These are phyloP conservation scores for Podabrus alpinus DNA, from an alignment of 2,888 invertebrate species.

Conservation along the genomic window DNA sequence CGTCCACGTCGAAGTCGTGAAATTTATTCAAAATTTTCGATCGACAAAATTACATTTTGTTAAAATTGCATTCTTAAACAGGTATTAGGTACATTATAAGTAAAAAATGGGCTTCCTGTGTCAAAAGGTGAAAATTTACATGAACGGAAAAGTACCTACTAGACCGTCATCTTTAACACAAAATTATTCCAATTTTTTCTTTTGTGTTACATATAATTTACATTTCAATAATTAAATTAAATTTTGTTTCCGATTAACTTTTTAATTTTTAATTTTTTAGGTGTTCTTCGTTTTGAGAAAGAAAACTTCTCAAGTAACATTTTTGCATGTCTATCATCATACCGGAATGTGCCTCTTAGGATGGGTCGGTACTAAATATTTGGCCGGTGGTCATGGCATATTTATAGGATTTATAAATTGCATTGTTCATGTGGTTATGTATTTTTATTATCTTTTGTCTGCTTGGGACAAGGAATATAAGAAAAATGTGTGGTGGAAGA, in stretches of 20 bases:
- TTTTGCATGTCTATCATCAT: conserved; percentile 87
- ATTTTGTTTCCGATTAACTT: background rate
- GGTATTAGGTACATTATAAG: background rate
- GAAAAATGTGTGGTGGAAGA: conserved; percentile 81
- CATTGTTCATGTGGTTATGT: conserved; percentile 82
- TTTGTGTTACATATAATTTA: background rate
- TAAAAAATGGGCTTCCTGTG: background rate
- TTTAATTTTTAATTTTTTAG: conserved; percentile 52
- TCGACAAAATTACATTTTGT: background rate
- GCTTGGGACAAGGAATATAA: conserved; percentile 73
- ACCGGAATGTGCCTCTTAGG: conserved; percentile 74
- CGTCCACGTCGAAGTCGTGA: no score
- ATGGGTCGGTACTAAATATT: conserved; percentile 67
- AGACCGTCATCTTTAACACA: background rate
- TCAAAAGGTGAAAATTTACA: background rate
- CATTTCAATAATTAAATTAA: background rate
- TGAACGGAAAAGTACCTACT: background rate
- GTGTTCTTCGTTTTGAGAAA: conserved; percentile 85
- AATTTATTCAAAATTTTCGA: background rate
- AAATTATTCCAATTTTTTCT: background rate
- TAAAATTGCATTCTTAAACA: background rate
- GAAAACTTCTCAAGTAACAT: conserved; percentile 79
- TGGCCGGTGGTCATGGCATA: conserved; percentile 70
- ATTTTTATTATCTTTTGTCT: conserved; percentile 77
- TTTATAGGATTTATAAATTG: conserved; percentile 70